phyloP scores from a whole-genome alignment of 2,113 vertebrate genomes.

The Bothrops jararaca region DNA sequence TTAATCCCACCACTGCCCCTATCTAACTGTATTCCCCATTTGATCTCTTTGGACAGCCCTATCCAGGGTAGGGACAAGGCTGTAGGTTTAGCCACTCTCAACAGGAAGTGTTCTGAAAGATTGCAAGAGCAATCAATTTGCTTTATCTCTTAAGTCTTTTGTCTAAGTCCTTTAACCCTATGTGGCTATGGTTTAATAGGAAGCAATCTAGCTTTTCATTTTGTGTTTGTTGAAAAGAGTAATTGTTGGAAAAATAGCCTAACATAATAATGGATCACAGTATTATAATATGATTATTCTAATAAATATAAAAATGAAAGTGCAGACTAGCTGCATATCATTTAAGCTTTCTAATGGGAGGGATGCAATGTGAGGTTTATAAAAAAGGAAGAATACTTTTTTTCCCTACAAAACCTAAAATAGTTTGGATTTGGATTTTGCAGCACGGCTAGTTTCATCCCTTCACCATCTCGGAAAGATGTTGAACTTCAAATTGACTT shows the following conservation, averaged over 20 bases:
- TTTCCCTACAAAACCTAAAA: neutral
- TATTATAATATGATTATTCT: neutral
- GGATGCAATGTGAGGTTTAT: neutral
- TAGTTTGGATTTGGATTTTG: neutral
- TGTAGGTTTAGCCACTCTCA: neutral
- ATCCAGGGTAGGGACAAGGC: neutral
- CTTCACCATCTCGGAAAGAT: neutral
- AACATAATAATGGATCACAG: neutral
- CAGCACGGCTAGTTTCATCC: neutral
- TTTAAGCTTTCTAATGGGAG: neutral
- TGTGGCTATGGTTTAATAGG: neutral
- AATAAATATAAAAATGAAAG: neutral
- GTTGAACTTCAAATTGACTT: neutral
- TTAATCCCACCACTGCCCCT: neutral
- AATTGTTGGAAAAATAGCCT: neutral
- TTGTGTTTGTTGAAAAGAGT: neutral
- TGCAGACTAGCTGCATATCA: neutral
- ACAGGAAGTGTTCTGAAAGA: neutral
- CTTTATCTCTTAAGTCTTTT: neutral
- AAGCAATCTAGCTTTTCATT: neutral
- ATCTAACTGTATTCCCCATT: neutral
- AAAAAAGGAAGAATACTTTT: neutral
- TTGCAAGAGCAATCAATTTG: neutral
- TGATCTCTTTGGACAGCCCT: neutral
- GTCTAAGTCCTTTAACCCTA: neutral